A percentile compares a stretch with the other conserved stretches of the same genome.
phyloP scores from a whole-genome alignment of 2,888 invertebrate genomes.

The Synanthedon myopaeformis region DNA sequence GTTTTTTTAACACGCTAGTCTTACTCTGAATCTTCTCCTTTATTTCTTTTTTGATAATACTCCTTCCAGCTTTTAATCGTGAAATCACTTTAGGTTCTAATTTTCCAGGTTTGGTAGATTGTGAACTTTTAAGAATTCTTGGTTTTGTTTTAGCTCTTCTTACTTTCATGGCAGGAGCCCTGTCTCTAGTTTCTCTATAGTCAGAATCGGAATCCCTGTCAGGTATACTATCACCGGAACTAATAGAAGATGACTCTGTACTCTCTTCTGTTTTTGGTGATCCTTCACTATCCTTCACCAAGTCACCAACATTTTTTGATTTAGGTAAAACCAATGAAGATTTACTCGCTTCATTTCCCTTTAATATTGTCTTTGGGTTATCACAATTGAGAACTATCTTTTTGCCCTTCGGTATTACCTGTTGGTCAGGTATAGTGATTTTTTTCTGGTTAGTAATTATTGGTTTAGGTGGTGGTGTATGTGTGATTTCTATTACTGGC shows the following conservation, averaged over 20 bases:
- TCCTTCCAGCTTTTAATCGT: conserved; percentile 38
- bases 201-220: conserved; percentile 75
- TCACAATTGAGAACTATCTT: conserved; percentile 51
- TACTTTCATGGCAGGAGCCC: conserved; percentile 32
- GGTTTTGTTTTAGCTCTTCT: conserved; percentile 48
- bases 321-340: conserved; percentile 38
- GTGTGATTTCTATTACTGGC: conserved; percentile 55
- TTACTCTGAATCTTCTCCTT: conserved; percentile 48
- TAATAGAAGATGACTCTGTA: conserved; percentile 58
- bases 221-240: conserved; percentile 67
- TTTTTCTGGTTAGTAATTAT: conserved; percentile 55
- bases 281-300: conserved; percentile 29
- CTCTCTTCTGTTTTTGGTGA: conserved; percentile 57
- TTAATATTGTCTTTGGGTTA: conserved; percentile 42
- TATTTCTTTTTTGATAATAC: conserved; percentile 36
- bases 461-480: conserved; percentile 54
- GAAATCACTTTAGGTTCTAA: conserved; percentile 38
- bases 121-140: conserved; percentile 41
- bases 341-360: conserved; percentile 54
- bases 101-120: conserved; percentile 29
- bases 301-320: conserved; percentile 30
- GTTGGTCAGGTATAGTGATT: conserved; percentile 60
- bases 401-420: conserved; percentile 64
- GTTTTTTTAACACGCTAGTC: conserved; percentile 27
- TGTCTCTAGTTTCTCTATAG: conserved; percentile 62